Percentiles rank a stretch among this genome's conserved stretches.
Evolutionary conservation across 2,888 invertebrate genomes (phyloP).

Genomic region (Neocrepidodera transversa): DNA sequence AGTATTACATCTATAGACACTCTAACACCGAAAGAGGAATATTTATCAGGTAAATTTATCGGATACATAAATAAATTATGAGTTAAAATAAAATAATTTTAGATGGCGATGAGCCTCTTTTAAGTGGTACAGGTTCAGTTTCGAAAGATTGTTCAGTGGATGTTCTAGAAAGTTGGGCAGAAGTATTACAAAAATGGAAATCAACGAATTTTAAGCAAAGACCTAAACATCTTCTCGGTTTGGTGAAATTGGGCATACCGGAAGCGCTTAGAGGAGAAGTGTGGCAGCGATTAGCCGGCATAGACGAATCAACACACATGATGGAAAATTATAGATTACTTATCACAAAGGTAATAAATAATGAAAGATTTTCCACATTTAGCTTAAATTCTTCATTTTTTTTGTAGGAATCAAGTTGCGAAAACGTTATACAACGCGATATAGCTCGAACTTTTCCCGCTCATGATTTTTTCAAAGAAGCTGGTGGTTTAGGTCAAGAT

Average conservation of each 20-base stretch:
- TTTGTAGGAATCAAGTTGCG: conserved; percentile 88
- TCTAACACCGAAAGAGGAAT: conserved; percentile 77
- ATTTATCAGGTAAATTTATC: conserved; percentile 67
- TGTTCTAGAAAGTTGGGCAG: conserved; percentile 92
- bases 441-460: conserved; percentile 99
- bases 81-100: too few species aligned
- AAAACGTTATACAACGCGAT: conserved; percentile 94
- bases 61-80: background rate
- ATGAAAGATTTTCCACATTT: background rate
- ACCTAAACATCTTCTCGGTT: conserved; percentile 82
- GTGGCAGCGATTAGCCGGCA: conserved; percentile 94
- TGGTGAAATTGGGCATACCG: conserved; percentile 89
- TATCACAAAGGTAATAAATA: conserved; percentile 82
- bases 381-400: conserved; percentile 7
- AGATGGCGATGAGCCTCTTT: conserved; percentile 92
- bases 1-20: conserved; percentile 77
- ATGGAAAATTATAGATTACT: conserved; percentile 92
- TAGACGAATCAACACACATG: conserved; percentile 82
- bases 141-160: conserved; percentile 95
- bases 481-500: conserved; percentile 95
- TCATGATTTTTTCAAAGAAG: conserved; percentile 96
- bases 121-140: conserved; percentile 98
- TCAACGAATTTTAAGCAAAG: conserved; percentile 66
- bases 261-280: conserved; percentile 96
- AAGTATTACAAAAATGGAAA: conserved; percentile 78